Percentiles rank a stretch among this genome's conserved stretches.
Conservation (phyloP, 2,113 vertebrate genomes). For the Notiomystis cincta region DNA sequence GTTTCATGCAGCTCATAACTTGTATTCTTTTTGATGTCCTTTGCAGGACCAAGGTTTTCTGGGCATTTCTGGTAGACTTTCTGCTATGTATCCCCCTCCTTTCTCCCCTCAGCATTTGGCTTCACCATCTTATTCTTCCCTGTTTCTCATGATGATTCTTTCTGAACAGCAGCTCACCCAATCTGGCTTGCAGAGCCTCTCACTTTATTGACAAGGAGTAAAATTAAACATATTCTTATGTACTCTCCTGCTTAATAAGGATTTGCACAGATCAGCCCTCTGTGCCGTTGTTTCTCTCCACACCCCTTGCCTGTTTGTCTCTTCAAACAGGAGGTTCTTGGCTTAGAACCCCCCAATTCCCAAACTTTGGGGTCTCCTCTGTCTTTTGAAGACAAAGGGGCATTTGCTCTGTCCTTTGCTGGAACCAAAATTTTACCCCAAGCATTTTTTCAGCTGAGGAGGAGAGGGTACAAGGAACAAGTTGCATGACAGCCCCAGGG, state of each 20-base stretch:
- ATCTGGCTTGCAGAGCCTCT: neutral
- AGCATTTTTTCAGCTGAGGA: neutral
- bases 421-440: neutral
- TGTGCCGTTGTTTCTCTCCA: constrained; percentile 4
- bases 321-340: neutral
- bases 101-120: neutral
- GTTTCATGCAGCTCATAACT: neutral
- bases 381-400: neutral
- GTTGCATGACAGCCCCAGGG: neutral
- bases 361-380: neutral
- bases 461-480: neutral
- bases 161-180: neutral
- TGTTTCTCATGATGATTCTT: neutral
- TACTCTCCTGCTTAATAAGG: constrained; percentile 28
- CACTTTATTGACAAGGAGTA: neutral
- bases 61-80: neutral
- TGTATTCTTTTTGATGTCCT: neutral
- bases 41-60: neutral
- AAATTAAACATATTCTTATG: constrained; percentile 35
- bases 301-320: neutral
- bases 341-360: neutral
- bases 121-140: neutral
- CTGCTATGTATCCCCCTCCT: neutral
- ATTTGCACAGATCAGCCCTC: constrained; percentile 3
- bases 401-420: neutral